Percentiles rank a stretch among this genome's conserved stretches.
These are phyloP conservation scores for Coelopa frigida DNA, from an alignment of 1,140 invertebrate genomes.

Conservation along the genomic window DNA sequence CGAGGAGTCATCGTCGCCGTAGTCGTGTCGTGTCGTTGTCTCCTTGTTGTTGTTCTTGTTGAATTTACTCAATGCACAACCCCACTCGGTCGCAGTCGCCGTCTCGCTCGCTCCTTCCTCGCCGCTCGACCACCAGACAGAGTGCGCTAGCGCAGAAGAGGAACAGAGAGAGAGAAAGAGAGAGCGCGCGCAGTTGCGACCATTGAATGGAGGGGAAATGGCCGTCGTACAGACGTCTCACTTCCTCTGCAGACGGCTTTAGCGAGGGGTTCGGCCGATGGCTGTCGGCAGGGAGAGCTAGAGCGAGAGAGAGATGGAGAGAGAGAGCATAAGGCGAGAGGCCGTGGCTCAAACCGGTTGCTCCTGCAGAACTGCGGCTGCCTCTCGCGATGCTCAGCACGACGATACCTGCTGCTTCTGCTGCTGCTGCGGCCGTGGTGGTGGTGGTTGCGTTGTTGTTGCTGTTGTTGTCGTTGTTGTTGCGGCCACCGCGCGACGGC, in stretches of 20 bases:
- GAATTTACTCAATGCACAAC: too few species aligned
- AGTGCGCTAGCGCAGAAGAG: too few species aligned
- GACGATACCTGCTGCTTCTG: conserved; percentile 1
- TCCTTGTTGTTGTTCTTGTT: too few species aligned
- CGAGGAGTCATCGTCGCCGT: background rate
- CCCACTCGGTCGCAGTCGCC: background rate
- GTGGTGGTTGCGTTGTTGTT: conserved; percentile 4
- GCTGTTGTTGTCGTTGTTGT: conserved; percentile 3
- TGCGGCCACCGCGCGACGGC: background rate
- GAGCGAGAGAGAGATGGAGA: background rate
- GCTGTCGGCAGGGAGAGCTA: too few species aligned
- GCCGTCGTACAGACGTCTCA: too few species aligned
- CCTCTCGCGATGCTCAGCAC: background rate
- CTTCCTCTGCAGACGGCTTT: too few species aligned
- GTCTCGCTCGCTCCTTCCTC: background rate
- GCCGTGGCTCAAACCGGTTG: conserved; percentile 11
- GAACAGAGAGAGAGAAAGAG: too few species aligned
- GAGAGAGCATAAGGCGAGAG: background rate
- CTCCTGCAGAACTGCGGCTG: conserved; percentile 9
- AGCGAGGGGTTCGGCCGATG: too few species aligned
- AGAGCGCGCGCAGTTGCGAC: too few species aligned
- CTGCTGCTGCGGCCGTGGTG: background rate
- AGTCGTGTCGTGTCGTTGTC: too few species aligned
- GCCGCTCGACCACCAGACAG: too few species aligned
- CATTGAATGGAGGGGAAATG: too few species aligned